Base-by-base conservation (phyloP, 2,113 vertebrate genomes). In the Salvelinus namaycush region DNA sequence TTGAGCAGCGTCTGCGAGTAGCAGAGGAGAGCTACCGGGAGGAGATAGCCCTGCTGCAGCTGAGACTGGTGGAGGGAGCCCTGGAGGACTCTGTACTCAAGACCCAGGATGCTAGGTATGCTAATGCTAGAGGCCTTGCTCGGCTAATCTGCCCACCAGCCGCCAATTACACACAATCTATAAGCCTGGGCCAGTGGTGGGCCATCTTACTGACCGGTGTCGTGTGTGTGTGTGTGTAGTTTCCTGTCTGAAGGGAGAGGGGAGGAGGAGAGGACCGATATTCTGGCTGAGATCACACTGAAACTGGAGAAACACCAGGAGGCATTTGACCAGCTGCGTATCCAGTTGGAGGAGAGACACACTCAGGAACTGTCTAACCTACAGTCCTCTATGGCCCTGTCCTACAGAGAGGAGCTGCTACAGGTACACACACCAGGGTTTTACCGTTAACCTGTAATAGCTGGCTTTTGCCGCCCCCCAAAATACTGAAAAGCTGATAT, bases 1-100 rank as follows among this genome's bases (percentile, higher is more conserved):
- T 97, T 88, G 96, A 98, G 80, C 90, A 95, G 72, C 95, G 96
- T 3, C 83, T 97, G 75, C 87, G 76, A 8, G 82, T 81, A 60
- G 87, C 95, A 5, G 95, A 98, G 81, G 95, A 94, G 73, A 94
- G 88, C 78, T 92, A 97, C 87, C 94, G 92, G 68, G 95, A 97
- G 72, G 95, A 97, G 81, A 90, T 97, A 67, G 76, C 87, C 65
- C 86, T 96, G 18, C 85, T 97, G 26, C 95, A 94, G 83, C 93
- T 94, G 34, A 94, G 89, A 29, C 86, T 95, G 60, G 89, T 90
- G 9, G 95, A 95, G 69, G 88, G 89, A 27, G 87, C 90, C 22
- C 91, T 92, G 83, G 95, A 93, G 49, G 93, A 94, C 44, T 92
- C 93, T 5, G 70, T 92, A 5, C 71, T 92, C 13, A 90, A 92